Base-by-base conservation (phyloP, 2,113 vertebrate genomes). In the Coptodon bakossiorum region DNA sequence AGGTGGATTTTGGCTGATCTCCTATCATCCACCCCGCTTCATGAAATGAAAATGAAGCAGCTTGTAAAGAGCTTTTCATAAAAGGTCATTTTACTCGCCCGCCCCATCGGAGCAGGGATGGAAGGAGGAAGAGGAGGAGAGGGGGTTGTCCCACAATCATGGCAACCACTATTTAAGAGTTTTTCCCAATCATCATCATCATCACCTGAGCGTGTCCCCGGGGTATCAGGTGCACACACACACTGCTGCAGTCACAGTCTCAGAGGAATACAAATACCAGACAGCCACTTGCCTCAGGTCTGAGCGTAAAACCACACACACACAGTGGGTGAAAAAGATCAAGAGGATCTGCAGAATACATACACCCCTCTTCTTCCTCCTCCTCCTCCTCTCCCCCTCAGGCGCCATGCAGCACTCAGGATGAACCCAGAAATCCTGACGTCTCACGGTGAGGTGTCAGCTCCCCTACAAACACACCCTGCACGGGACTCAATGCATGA, bases 391-490 rank as follows among this genome's bases (percentile, higher is more conserved):
- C 57, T 82, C 84, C 85, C 85, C 93, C 92, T 61, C 50, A 73
- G 90, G 93, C 94, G 40, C 90, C 93, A 92, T 95, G 95, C 94
- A 95, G 95, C 93, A 95, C 94, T 94, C 94, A 83, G 92, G 92
- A 94, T 95, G 95, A 96, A 95, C 95, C 95, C 95, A 90, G 68
- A 93, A 93, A 88, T 92, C 89, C 91, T 93, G 93, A 94, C 88
- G 94, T 91, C 91, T 94, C 91, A 86, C 24, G 48, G 73, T 89
- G 91, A 93, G 91, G 89, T 91, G 93, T 95, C 93, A 92, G 88
- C 84, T 17, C 79, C 27, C 53, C 71, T 27, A 83, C 85, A 87
- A 91, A 87, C 90, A 68, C 87, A 57, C 78, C 81, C 54, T 81
- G 19, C 43, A 31, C 48, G 24, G 53, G 56, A 83, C 85, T n/a